Conservation (phyloP, 1,140 invertebrate genomes). For the Kradibia gibbosae region DNA sequence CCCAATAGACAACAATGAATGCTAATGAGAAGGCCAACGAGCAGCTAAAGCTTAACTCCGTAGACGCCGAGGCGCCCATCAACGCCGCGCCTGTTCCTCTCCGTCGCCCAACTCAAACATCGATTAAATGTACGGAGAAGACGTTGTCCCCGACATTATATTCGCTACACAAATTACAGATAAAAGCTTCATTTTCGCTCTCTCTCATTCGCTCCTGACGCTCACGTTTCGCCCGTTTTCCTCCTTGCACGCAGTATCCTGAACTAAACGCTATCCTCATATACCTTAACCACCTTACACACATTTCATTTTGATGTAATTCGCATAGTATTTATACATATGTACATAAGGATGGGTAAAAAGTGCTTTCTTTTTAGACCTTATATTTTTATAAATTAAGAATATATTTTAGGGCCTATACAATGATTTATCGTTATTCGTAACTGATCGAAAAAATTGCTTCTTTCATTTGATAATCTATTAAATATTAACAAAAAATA, state of each 20-base stretch:
- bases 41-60: constrained; percentile 42
- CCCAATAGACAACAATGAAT: constrained; percentile 39
- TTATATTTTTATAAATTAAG: too few relatives aligned
- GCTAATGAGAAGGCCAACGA: constrained; percentile 31
- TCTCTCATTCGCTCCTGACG: constrained; percentile 21
- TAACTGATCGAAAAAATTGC: too few relatives aligned
- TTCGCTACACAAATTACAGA: constrained; percentile 67
- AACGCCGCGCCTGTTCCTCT: constrained; percentile 45
- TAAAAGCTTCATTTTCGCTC: constrained; percentile 58
- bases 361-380: too few relatives aligned
- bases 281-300: too few relatives aligned
- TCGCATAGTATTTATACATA: too few relatives aligned
- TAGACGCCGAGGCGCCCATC: constrained; percentile 55
- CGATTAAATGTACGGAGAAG: too few relatives aligned
- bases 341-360: too few relatives aligned
- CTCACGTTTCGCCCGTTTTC: background rate
- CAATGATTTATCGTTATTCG: too few relatives aligned
- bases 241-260: background rate
- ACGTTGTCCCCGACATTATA: constrained; percentile 63
- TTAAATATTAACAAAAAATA: too few relatives aligned
- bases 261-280: background rate
- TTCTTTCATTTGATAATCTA: too few relatives aligned
- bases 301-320: too few relatives aligned
- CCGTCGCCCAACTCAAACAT: background rate
- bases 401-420: too few relatives aligned